A percentile compares a stretch with the other conserved stretches of the same genome.
Conservation (phyloP, 1,140 invertebrate species). For the Cherax destructor region DNA sequence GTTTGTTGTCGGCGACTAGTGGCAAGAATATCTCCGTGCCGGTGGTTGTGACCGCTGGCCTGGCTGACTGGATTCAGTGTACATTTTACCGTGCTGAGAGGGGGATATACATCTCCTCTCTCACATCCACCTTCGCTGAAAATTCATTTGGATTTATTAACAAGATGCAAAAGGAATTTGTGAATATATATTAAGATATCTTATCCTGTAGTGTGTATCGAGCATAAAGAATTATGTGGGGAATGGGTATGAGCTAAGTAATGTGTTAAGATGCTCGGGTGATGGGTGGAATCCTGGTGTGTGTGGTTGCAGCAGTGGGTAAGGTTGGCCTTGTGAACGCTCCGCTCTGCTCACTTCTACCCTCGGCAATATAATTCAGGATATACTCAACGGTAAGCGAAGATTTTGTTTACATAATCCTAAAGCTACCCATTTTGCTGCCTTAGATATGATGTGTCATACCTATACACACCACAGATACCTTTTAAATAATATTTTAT, state of each 20-base stretch:
- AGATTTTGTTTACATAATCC: too few species aligned
- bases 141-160: slow-evolving; percentile 1
- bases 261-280: slow-evolving; percentile 29
- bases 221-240: slow-evolving; percentile 2
- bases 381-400: slow-evolving; percentile 24
- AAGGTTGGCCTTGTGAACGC: slow-evolving; percentile 3
- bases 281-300: slow-evolving; percentile 42
- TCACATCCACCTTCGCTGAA: slow-evolving; percentile 21
- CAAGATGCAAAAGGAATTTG: background rate
- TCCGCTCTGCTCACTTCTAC: background rate
- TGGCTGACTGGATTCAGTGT: slow-evolving; percentile 8
- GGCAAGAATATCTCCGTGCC: background rate
- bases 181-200: background rate
- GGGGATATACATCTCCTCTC: slow-evolving; percentile 9
- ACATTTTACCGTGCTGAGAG: slow-evolving; percentile 18
- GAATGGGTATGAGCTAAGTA: background rate
- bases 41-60: background rate
- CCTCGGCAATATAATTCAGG: slow-evolving; percentile 24
- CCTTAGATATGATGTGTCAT: too few species aligned
- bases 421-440: too few species aligned
- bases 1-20: background rate
- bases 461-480: too few species aligned
- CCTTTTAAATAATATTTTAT: too few species aligned
- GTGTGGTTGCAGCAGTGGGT: slow-evolving; percentile 6
- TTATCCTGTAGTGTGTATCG: background rate